Conservation (phyloP, 2,797 vertebrate species). For the Channallabes apus region DNA sequence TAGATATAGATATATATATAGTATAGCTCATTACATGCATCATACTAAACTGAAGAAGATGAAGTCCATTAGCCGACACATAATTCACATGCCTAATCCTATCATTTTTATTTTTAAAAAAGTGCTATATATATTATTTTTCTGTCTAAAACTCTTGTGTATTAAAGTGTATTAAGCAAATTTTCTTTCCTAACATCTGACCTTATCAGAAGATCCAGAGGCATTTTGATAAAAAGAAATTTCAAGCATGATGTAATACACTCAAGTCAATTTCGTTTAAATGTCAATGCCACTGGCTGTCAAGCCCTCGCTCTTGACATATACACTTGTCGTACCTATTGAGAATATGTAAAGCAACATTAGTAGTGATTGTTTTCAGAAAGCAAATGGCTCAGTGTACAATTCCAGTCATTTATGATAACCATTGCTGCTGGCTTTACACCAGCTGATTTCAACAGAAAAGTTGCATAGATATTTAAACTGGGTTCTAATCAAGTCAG, state of each 20-base stretch:
- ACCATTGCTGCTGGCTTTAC: conserved; percentile 44
- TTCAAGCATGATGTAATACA: conserved; percentile 67
- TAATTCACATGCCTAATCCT: conserved; percentile 61
- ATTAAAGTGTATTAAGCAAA: conserved; percentile 76
- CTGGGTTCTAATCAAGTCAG: background rate
- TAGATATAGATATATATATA: too few species aligned
- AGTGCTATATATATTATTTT: background rate
- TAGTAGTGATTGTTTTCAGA: conserved; percentile 48
- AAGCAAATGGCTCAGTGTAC: conserved; percentile 58
- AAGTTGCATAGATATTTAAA: background rate
- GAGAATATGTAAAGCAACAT: conserved; percentile 56
- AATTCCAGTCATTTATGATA: conserved; percentile 58
- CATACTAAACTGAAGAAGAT: conserved; percentile 10
- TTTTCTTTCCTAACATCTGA: conserved; percentile 77
- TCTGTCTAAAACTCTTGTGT: conserved; percentile 57
- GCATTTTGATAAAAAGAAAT: conserved; percentile 74
- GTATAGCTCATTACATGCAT: too few species aligned
- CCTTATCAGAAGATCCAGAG: conserved; percentile 71
- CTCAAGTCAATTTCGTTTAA: conserved; percentile 76
- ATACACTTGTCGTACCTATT: conserved; percentile 52
- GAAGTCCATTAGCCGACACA: conserved; percentile 74
- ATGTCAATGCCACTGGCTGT: conserved; percentile 72
- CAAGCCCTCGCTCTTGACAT: conserved; percentile 17
- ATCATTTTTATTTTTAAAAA: conserved; percentile 46
- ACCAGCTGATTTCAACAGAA: too few species aligned